Evolutionary conservation across 2,888 invertebrate genomes (phyloP).

Genomic region (Apamea epomidion): DNA sequence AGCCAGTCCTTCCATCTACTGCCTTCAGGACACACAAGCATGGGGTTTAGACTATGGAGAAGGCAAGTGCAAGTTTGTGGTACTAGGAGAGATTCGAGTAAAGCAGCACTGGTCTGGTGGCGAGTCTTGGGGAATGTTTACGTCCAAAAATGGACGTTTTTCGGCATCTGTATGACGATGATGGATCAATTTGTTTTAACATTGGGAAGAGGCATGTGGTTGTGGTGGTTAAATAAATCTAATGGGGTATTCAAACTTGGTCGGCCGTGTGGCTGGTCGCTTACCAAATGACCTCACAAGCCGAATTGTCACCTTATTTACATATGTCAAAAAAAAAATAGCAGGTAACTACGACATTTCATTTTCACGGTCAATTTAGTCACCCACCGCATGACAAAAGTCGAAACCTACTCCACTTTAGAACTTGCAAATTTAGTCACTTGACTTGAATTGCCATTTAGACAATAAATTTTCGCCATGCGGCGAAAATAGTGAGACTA

Average conservation of each 20-base stretch:
- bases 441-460: too few relatives aligned
- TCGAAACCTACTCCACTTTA: too few relatives aligned
- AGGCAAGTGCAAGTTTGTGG: background rate
- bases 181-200: background rate
- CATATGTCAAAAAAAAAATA: background rate
- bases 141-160: background rate
- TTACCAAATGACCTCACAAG: background rate
- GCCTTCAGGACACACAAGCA: constrained; percentile 89
- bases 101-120: background rate
- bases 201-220: background rate
- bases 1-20: constrained; percentile 97
- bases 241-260: background rate
- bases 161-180: too few relatives aligned
- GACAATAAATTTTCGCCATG: too few relatives aligned
- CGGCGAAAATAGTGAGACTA: too few relatives aligned
- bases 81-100: background rate
- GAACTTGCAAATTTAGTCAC: too few relatives aligned
- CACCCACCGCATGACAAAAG: too few relatives aligned
- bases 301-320: background rate
- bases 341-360: background rate
- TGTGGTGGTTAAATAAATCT: background rate
- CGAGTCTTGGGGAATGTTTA: background rate
- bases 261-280: background rate
- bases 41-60: constrained; percentile 30
- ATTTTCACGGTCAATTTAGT: background rate